Evolutionary conservation across 2,888 invertebrate species (phyloP).

Genomic region (Himalopsyche japonica): DNA sequence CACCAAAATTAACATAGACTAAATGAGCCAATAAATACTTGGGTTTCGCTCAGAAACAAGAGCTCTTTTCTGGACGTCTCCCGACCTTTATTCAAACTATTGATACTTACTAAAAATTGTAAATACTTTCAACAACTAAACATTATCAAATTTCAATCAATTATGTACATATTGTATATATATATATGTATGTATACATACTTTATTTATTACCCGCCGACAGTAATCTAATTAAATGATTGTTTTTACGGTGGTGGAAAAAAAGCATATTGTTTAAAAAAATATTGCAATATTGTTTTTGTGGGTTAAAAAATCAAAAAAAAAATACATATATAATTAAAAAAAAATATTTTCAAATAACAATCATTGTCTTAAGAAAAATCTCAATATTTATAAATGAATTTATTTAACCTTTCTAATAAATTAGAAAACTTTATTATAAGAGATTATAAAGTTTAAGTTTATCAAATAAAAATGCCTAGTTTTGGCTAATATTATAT

Average conservation of each 20-base stretch:
- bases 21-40: slow-evolving; percentile 15
- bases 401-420: neutral
- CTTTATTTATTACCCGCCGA: slow-evolving; percentile 3
- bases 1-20: slow-evolving; percentile 14
- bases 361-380: neutral
- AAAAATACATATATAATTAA: neutral
- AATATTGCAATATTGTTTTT: neutral
- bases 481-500: neutral
- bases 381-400: neutral
- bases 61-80: slow-evolving; percentile 38
- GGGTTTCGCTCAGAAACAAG: slow-evolving; percentile 37
- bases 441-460: neutral
- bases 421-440: neutral
- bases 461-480: neutral
- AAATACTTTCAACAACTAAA: neutral
- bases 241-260: neutral
- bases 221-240: neutral
- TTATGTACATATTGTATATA: neutral
- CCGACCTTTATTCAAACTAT: slow-evolving; percentile 18
- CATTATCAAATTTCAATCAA: neutral
- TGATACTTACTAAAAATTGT: neutral
- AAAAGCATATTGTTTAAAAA: neutral
- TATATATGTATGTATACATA: too few species aligned
- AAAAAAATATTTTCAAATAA: neutral
- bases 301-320: neutral